phyloP scores from a whole-genome alignment of 2,113 vertebrate genomes.

The Cynocephalus volans region DNA sequence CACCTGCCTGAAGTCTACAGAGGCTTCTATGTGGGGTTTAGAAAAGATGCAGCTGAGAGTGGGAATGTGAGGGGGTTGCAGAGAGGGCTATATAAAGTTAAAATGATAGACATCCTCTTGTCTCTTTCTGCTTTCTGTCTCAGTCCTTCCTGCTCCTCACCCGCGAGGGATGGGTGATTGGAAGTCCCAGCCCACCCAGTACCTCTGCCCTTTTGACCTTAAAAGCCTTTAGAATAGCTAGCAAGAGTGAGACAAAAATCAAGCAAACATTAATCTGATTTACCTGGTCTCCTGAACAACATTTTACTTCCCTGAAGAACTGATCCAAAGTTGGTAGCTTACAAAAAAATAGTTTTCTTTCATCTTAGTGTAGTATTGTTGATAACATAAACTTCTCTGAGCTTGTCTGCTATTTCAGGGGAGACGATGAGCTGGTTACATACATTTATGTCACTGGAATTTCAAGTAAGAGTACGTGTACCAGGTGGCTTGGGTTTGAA shows the following conservation, averaged over 20 bases:
- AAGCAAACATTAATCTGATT: neutral
- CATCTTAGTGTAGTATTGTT: neutral
- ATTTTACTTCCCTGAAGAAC: neutral
- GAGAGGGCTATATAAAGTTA: neutral
- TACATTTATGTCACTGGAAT: neutral
- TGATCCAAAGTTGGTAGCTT: neutral
- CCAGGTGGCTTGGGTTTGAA: neutral
- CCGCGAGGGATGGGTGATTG: fast-evolving
- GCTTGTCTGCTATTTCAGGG: neutral
- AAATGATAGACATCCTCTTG: too few species aligned
- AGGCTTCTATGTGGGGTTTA: neutral
- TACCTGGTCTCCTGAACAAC: neutral
- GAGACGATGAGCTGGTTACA: neutral
- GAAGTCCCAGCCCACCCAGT: neutral
- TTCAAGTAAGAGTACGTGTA: neutral
- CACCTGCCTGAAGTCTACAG: neutral
- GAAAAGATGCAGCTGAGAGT: neutral
- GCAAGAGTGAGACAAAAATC: neutral
- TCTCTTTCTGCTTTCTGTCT: neutral
- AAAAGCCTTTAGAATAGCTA: neutral
- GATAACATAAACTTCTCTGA: neutral
- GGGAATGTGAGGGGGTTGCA: neutral
- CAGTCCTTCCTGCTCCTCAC: neutral
- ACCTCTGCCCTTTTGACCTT: neutral
- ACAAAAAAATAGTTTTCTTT: neutral